Conservation (phyloP, 2,113 vertebrate genomes). For the Asarcornis scutulata region DNA sequence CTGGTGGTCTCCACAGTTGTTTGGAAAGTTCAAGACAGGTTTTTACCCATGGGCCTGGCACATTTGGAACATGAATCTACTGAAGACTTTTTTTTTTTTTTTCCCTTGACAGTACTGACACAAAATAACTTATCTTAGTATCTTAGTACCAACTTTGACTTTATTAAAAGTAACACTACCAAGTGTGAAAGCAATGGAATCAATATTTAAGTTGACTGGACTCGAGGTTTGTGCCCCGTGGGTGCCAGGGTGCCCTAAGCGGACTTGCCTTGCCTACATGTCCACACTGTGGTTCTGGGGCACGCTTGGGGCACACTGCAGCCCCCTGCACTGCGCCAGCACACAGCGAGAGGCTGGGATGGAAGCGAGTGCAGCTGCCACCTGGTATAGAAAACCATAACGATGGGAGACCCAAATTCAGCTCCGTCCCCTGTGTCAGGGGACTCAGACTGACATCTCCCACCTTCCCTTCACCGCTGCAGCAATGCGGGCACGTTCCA, state of each 20-base stretch:
- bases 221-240: not conserved
- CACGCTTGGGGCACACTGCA: not conserved
- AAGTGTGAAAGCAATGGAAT: not conserved
- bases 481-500: not conserved
- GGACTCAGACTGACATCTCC: not conserved
- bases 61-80: no score
- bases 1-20: no score
- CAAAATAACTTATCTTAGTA: not conserved
- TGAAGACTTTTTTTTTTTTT: not conserved
- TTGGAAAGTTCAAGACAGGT: not conserved
- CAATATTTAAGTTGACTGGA: not conserved
- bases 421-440: not conserved
- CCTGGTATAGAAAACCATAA: not conserved
- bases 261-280: not conserved
- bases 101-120: rapidly evolving
- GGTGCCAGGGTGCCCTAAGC: not conserved
- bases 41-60: rapidly evolving
- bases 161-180: not conserved
- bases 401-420: not conserved
- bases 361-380: not conserved
- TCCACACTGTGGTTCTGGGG: not conserved
- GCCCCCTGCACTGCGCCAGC: not conserved
- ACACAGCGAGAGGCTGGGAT: not conserved
- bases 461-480: not conserved
- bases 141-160: not conserved